Percentiles rank a stretch among this genome's conserved stretches.
These are phyloP conservation scores for Drosophila prostipennis DNA, from an alignment of 2,888 invertebrate genomes.

Conservation along the genomic window DNA sequence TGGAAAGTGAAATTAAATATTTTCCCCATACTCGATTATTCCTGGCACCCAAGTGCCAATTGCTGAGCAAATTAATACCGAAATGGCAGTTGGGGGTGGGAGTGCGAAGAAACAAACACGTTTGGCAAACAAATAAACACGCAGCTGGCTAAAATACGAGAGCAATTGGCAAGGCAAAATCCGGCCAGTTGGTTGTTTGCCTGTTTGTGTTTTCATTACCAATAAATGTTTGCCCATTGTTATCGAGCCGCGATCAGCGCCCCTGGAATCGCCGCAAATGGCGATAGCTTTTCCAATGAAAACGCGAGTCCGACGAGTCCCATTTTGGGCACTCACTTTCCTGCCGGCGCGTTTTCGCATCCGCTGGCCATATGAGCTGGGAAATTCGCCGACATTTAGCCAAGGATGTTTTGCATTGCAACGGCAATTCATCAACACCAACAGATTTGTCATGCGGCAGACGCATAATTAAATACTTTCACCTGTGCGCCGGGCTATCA, in stretches of 20 bases:
- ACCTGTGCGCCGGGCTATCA: constrained; percentile 51
- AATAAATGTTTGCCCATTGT: constrained; percentile 43
- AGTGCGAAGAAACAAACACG: constrained; percentile 29
- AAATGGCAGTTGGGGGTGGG: not conserved
- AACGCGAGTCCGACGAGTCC: constrained; percentile 40
- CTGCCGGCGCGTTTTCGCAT: constrained; percentile 57
- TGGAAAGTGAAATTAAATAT: constrained; percentile 24
- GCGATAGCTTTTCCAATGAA: constrained; percentile 63
- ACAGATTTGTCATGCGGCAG: constrained; percentile 71
- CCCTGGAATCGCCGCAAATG: constrained; percentile 39
- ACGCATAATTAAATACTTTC: constrained; percentile 77
- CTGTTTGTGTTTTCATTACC: constrained; percentile 30
- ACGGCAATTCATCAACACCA: constrained; percentile 71
- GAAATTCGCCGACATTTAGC: constrained; percentile 18
- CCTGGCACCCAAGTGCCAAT: constrained; percentile 22
- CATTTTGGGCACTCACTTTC: constrained; percentile 70
- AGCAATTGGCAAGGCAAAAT: constrained; percentile 31
- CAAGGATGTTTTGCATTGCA: constrained; percentile 46
- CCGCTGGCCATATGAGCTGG: constrained; percentile 42
- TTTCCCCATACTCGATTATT: constrained; percentile 3
- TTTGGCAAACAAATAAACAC: constrained; percentile 31
- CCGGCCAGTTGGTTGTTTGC: constrained; percentile 29
- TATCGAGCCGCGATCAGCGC: constrained; percentile 34
- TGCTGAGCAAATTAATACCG: constrained; percentile 28
- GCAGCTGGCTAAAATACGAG: constrained; percentile 32